phyloP scores from a whole-genome alignment of 2,888 invertebrate species.

The Hypselothyrea guttata region DNA sequence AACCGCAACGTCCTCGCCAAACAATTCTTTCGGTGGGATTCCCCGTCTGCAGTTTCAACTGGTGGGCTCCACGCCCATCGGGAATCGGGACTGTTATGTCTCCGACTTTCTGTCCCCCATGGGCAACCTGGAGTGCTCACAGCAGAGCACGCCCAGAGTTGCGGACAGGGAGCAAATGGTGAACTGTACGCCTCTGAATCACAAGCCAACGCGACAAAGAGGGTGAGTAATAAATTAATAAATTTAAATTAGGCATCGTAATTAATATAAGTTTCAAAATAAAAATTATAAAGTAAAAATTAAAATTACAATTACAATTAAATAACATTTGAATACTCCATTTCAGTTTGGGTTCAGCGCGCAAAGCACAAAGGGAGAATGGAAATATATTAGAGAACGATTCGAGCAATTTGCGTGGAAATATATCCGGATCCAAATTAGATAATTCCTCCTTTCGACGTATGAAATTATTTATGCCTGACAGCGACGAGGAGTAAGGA shows the following conservation, averaged over 20 bases:
- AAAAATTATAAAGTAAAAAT: no score
- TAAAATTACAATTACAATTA: no score
- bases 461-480: constrained; percentile 77
- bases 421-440: constrained; percentile 46
- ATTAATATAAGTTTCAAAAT: no score
- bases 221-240: constrained; percentile 47
- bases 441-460: constrained; percentile 78
- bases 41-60: constrained; percentile 50
- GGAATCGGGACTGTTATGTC: constrained; percentile 52
- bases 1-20: no score
- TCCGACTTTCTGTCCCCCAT: constrained; percentile 57
- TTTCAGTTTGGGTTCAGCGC: constrained; percentile 33
- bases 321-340: no score
- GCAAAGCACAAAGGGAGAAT: constrained; percentile 16
- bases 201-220: constrained; percentile 74
- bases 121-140: constrained; percentile 67
- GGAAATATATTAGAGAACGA: constrained; percentile 14
- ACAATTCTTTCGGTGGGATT: constrained; percentile 23
- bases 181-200: constrained; percentile 81
- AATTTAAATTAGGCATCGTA: no score
- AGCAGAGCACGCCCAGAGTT: constrained; percentile 68
- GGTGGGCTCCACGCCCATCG: constrained; percentile 68
- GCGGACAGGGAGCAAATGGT: constrained; percentile 64
- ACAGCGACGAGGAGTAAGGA: constrained; percentile 74
- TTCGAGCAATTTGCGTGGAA: constrained; percentile 20